Evolutionary conservation across 2,113 vertebrate species (phyloP), one percentile per base, ranked within the genome.

Genomic region (Microcebus griseorufus): DNA sequence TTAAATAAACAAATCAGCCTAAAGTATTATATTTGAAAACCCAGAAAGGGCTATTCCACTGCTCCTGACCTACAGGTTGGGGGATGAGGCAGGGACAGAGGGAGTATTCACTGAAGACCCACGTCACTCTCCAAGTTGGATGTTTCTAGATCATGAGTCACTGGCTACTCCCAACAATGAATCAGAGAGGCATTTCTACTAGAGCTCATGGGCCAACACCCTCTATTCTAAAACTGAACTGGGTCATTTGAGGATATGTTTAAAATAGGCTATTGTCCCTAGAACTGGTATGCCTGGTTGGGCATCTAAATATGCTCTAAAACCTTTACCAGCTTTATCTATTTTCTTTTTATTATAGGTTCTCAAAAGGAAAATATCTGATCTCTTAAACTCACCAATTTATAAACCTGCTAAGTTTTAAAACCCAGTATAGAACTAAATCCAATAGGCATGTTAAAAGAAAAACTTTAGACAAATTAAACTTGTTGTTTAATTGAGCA

Each of bases 371-470:
- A 55, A 93, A 94, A 82, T 85, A 88, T 6, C 48, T 45, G 42
- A 88, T 92, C 64, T 95, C 69, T 95, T 92, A 84, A 86, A 93
- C 7, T 89, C 51, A 85, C 60, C 34, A 73, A 65, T 90, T 62
- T 86, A 93, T 53, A 85, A 93, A 73, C 58, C 14, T 45, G 62
- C 42, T 48, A 88, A 90, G 85, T 72, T 79, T 85, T 45, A 95
- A 96, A 86, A 84, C 34, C 37, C 84, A 81, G 7, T 81, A 84
- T 48, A 83, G 64, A 96, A 92, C 92, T 95, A 96, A 94, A 94
- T 79, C n/a, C 73, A 92, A 60, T 94, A 81, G 39, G 27, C 42
- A 76, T 76, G 27, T 48, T 76, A 48, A 76, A 48, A 45, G 39
- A 45, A 75, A 45, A 45, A 75, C 25, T 16, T 75, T 25, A 45